Evolutionary conservation across 2,113 vertebrate species (phyloP).

Genomic region (Corythoichthys haematopterus): DNA sequence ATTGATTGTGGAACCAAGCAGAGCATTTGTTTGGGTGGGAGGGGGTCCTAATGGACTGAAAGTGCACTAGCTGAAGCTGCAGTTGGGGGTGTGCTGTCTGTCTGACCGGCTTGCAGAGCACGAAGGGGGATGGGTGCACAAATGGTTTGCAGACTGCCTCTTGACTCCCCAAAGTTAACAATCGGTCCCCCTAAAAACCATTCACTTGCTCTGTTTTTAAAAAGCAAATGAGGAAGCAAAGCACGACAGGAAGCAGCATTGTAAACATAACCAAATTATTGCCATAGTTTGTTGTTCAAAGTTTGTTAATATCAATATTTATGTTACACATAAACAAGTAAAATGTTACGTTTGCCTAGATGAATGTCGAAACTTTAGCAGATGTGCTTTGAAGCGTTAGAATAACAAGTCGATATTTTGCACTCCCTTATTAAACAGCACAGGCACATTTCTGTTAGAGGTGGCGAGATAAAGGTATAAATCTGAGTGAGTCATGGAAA

Average conservation of each 20-base stretch:
- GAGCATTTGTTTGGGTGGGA: not conserved
- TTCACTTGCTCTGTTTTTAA: not conserved
- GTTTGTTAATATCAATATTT: not conserved
- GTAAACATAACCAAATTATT: not conserved
- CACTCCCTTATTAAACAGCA: not conserved
- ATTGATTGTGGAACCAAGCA: not conserved
- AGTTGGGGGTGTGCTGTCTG: conserved; percentile 22
- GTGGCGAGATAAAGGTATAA: not conserved
- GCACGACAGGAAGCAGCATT: conserved; percentile 9
- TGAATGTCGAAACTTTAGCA: conserved; percentile 15
- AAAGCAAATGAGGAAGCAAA: not conserved
- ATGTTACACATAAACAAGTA: not conserved
- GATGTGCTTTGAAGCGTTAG: conserved; percentile 15
- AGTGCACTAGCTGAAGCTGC: conserved; percentile 24
- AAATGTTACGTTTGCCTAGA: not conserved
- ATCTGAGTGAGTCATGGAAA: not conserved
- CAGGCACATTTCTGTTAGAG: not conserved
- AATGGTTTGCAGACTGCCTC: conserved; percentile 12
- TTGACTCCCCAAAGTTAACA: conserved; percentile 12
- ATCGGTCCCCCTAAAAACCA: not conserved
- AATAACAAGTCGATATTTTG: not conserved
- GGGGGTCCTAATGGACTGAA: conserved; percentile 25
- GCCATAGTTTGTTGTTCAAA: not conserved
- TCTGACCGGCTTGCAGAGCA: conserved; percentile 20
- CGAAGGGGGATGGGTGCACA: conserved; percentile 15